Base-by-base conservation (phyloP, 2,888 invertebrate genomes). In the Xestia xanthographa region DNA sequence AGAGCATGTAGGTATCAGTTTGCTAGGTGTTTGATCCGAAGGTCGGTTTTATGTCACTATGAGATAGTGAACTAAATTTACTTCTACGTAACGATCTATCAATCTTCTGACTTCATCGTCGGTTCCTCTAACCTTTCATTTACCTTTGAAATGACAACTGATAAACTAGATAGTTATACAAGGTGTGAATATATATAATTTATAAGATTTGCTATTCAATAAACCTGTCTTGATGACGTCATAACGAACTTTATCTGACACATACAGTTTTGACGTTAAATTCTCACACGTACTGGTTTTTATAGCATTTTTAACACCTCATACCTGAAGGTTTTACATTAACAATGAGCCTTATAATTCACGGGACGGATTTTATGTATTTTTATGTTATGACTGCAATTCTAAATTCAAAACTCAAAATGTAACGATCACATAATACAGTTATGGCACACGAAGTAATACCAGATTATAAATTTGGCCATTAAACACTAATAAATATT, bases 51-150 rank as follows among this genome's bases (percentile, higher is more conserved):
- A 67, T 58, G 26, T 74, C 62, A 83, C 45, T 5, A 65, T 68
- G 22, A 79, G 74, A 79, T 65, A 65, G 63, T 60, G 20, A 48
- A 43, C 67, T 68, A 68, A 48, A 60, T 81, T 50, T 72, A 74
- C 60, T 63, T 65, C 34, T 53, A 34, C 41, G 53, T 71, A 60
- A 75, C 48, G 17, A 20, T 41, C 26, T 65, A 75, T 82, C 84
- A 79, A 82, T 82, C 75, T 79, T 80, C 58, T 60, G 66, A 79
- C 67, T 79, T 70, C 60, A 79, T 60, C 53, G 3, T 29, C 66
- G 17, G 53, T 66, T 60, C 38, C 22, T 77, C 69, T 66, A 45
- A 69, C 45, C 53, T 68, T 45, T 68, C 22, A 62, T 68, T 69
- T 66, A 66, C 48, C 62, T 78, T 72, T 43, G n/a, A 69, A 58